phyloP scores from a whole-genome alignment of 2,113 vertebrate genomes.

The Promerops cafer region DNA sequence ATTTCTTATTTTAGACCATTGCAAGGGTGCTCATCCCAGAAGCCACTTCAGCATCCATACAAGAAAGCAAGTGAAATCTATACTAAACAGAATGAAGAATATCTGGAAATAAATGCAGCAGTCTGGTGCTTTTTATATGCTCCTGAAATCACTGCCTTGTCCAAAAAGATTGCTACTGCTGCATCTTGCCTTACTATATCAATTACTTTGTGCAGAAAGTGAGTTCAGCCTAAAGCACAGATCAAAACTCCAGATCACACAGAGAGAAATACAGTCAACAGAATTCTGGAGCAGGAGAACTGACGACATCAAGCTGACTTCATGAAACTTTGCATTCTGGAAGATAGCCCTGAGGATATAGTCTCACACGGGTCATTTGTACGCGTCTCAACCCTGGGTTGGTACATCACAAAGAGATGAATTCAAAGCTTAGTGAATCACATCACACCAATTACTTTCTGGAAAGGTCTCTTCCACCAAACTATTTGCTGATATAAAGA shows the following conservation, averaged over 20 bases:
- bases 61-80: not conserved
- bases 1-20: not conserved
- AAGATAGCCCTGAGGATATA: not conserved
- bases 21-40: not conserved
- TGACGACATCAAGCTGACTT: not conserved
- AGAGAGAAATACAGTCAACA: not conserved
- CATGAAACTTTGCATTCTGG: not conserved
- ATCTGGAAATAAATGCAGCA: not conserved
- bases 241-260: not conserved
- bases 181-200: not conserved
- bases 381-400: not conserved
- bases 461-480: not conserved
- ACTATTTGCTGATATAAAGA: not conserved
- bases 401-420: not conserved
- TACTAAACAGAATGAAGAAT: not conserved
- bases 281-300: not conserved
- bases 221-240: not conserved
- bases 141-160: not conserved
- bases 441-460: not conserved
- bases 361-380: not conserved
- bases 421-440: not conserved
- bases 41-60: not conserved
- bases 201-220: not conserved
- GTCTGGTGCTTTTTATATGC: not conserved
- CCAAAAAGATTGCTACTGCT: not conserved